Percentiles rank a stretch among this genome's conserved stretches.
phyloP scores from a whole-genome alignment of 2,888 invertebrate genomes.

The Hyalella azteca region DNA sequence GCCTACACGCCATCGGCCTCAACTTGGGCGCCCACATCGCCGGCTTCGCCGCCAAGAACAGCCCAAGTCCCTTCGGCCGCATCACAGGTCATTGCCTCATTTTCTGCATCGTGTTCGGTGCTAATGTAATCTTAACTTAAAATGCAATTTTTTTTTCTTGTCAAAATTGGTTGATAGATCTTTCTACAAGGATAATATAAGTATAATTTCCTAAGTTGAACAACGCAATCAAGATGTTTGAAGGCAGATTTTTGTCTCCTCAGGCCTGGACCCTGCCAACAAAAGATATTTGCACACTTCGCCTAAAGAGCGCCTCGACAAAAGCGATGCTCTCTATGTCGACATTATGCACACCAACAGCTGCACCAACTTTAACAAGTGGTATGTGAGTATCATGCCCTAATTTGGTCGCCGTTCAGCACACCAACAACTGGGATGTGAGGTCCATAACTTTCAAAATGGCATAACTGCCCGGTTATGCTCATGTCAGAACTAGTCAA shows the following conservation, averaged over 20 bases:
- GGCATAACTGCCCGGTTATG: neutral
- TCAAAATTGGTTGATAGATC: no score
- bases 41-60: constrained; percentile 59
- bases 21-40: constrained; percentile 60
- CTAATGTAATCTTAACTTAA: neutral
- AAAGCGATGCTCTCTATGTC: constrained; percentile 48
- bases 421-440: constrained; percentile 41
- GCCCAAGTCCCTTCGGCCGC: constrained; percentile 58
- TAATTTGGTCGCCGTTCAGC: constrained; percentile 47
- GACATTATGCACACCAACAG: constrained; percentile 56
- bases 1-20: neutral
- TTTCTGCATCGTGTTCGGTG: neutral
- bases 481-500: no score
- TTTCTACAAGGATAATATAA: no score
- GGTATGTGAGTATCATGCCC: constrained; percentile 32
- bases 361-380: constrained; percentile 40
- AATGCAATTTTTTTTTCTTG: no score
- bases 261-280: constrained; percentile 54
- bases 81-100: constrained; percentile 59
- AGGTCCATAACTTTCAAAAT: neutral
- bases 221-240: no score
- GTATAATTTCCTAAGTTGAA: no score
- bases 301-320: constrained; percentile 41
- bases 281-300: constrained; percentile 9
- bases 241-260: no score